phyloP scores from a whole-genome alignment of 2,888 invertebrate genomes.

The Melipona bicolor region DNA sequence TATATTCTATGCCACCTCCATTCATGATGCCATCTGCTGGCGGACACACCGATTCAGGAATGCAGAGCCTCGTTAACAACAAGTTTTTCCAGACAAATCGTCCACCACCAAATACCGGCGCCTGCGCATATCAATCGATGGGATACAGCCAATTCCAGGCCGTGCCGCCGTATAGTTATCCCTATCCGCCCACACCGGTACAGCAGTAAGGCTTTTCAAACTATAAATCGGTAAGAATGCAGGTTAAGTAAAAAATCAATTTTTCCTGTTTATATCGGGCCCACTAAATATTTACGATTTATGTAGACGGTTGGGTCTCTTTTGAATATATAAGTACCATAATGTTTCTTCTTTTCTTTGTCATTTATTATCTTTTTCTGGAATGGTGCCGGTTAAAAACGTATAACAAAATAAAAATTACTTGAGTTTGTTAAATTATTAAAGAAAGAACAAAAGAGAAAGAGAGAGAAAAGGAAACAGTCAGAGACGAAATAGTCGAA shows the following conservation, averaged over 20 bases:
- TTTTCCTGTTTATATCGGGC: slow-evolving; percentile 56
- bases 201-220: slow-evolving; percentile 87
- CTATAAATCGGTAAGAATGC: slow-evolving; percentile 64
- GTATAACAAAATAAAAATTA: neutral
- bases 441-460: neutral
- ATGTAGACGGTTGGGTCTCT: slow-evolving; percentile 63
- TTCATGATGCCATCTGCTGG: slow-evolving; percentile 85
- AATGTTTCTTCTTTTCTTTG: slow-evolving; percentile 70
- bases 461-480: too few relatives aligned
- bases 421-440: neutral
- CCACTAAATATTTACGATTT: slow-evolving; percentile 63
- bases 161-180: slow-evolving; percentile 88
- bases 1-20: slow-evolving; percentile 84
- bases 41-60: slow-evolving; percentile 83
- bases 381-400: slow-evolving; percentile 71
- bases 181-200: slow-evolving; percentile 88
- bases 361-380: slow-evolving; percentile 75
- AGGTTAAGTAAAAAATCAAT: slow-evolving; percentile 67
- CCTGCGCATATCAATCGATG: slow-evolving; percentile 87
- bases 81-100: slow-evolving; percentile 90
- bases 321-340: slow-evolving; percentile 66
- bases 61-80: slow-evolving; percentile 87
- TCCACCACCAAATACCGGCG: slow-evolving; percentile 86
- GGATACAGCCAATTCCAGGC: slow-evolving; percentile 89
- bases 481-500: neutral